Base-by-base conservation (phyloP, 2,797 vertebrate genomes). In the Squalus acanthias region DNA sequence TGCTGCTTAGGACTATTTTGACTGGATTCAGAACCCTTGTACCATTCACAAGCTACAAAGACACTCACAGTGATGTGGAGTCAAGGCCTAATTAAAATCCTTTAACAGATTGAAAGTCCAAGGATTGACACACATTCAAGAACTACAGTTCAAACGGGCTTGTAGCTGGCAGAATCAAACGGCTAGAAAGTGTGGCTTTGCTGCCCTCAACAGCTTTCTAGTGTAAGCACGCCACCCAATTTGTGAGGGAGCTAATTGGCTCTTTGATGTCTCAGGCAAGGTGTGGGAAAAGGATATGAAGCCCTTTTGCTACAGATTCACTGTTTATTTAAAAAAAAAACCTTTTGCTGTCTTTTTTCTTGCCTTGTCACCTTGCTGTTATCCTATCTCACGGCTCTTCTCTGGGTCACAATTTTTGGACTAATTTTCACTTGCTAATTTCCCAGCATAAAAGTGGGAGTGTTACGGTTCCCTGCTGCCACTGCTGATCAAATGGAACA, bases 401-500 rank as follows among this genome's bases (percentile, higher is more conserved):
- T 97, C 96, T 89, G 97, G 98, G 98, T 98, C 98, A 97, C 70
- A 97, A 96, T 96, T 96, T 96, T 97, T 88, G 96, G 97, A 98
- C 98, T 98, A 98, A 97, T 98, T 98, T 98, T 98, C 97, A 97
- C 97, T 98, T 97, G 97, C 97, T 98, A 98, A 98, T 98, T 98
- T 98, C 97, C 97, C 96, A 97, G 97, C 96, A 97, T 97, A 97
- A 97, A 98, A 96, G 97, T 97, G 96, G 97, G 98, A 98, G 97
- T 98, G 97, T 97, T 97, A 98, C 97, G 97, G 98, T 98, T 98
- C 98, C 99, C 99, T 97, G 98, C 98, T 99, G 98, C 98, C 98
- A 98, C 97, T 97, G 97, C 99, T 99, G 99, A 99, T 99, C 99
- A 99, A 99, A 99, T 99, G 98, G 98, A 98, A 98, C 98, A 99